Evolutionary conservation across 2,797 vertebrate genomes (phyloP), one percentile per base, ranked within the genome.

Genomic region (Tamandua tetradactyla): DNA sequence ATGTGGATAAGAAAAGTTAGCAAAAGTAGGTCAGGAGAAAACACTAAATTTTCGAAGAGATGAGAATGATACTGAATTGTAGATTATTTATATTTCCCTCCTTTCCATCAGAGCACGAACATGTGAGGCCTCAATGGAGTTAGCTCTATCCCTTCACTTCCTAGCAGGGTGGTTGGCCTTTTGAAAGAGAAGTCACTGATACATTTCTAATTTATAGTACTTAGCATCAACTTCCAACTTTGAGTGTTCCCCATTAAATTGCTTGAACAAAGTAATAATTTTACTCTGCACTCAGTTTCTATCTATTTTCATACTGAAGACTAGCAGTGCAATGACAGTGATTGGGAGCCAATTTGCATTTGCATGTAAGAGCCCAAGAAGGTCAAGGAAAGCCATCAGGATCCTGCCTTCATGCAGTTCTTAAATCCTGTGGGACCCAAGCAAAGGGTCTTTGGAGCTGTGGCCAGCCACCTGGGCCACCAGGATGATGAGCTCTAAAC

Each of bases 21-120:
- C 86, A 94, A 74, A 95, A 94, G 64, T 13, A 83, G 92, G 92
- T 90, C 57, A 64, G 44, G n/a, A 52, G 86, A 82, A 96, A 94
- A 89, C 71, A 52, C 40, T 84, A 52, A 74, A 37, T 72, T 22
- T 66, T n/a, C n/a, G n/a, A 78, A 87, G 40, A 72, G 57, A 14
- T 5, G 14, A 47, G 59, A 89, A 92, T 32, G 23, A 80, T 55
- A 42, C 10, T 2, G 6, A 72, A 66, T 61, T 80, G 42, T 23
- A 8, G 4, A 15, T 75, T 49, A n/a, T 75, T 49, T 32, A 47
- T 11, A 22, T 22, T 20, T 20, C 44, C 72, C 44, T 57, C 32
- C 20, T 6, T 92, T 74, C 32, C 68, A 22, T 37, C 23, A 89
- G 11, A 72, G n/a, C 11, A 35, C 37, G 78, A 66, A 88, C 57